Conservation (phyloP, 2,888 invertebrate species). For the Synanthedon vespiformis region DNA sequence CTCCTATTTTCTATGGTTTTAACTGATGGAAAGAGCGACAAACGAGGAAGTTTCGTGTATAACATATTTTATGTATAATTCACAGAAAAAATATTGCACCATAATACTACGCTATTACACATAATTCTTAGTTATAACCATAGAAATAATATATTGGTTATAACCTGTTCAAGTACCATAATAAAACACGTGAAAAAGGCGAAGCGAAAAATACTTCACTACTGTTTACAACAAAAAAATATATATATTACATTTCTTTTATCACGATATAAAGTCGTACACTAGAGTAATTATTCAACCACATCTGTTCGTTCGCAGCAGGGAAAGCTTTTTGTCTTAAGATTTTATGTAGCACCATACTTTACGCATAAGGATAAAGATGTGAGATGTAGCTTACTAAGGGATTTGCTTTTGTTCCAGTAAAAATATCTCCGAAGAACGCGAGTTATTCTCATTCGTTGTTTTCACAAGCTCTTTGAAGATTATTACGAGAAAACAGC, state of each 20-base stretch:
- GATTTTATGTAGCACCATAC: constrained; percentile 8
- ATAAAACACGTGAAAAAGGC: too few relatives aligned
- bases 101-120: too few relatives aligned
- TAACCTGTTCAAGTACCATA: too few relatives aligned
- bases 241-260: background rate
- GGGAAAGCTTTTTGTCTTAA: constrained; percentile 16
- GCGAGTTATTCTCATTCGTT: constrained; percentile 18
- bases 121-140: too few relatives aligned
- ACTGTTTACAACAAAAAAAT: background rate
- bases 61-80: too few relatives aligned
- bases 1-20: too few relatives aligned
- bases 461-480: constrained; percentile 13
- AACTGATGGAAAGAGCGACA: too few relatives aligned
- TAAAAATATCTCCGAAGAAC: constrained; percentile 20
- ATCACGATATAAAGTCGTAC: background rate
- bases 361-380: constrained; percentile 21
- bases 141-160: too few relatives aligned
- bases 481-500: constrained; percentile 21
- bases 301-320: constrained; percentile 49
- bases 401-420: constrained; percentile 28
- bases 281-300: constrained; percentile 35
- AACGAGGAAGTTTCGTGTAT: too few relatives aligned
- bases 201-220: background rate
- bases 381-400: constrained; percentile 22
- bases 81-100: too few relatives aligned